Evolutionary conservation across 2,797 vertebrate species (phyloP), one percentile per base, ranked within the genome.

Genomic region (Hozukius guyotensis): DNA sequence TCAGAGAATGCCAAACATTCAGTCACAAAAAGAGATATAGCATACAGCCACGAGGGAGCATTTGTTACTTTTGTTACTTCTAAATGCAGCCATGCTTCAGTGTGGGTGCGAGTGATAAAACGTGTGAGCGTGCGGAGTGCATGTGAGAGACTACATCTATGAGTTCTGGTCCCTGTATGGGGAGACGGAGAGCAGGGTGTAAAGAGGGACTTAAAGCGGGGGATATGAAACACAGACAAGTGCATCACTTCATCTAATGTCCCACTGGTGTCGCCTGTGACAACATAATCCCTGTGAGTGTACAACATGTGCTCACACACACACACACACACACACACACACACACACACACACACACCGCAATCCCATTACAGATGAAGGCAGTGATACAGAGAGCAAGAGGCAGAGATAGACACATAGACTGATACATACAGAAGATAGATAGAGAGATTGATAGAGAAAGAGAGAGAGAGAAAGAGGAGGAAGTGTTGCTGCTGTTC

Each of bases 181-280:
- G 87, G 86, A 87, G 72, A 89, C 14, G 31, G 84, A 88, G 75
- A 72, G 71, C 71, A 32, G 63, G 34, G 80, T 71, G 84, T 84
- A 81, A 91, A 88, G 82, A 83, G 85, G 75, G 82, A 87, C 74
- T 89, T 88, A 86, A 82, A 87, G 79, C 25, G 31, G 63, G 65
- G 84, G 85, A 86, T 89, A 89, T 90, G 73, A 91, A 88, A 84
- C 75, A 88, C 82, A 89, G 86, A 90, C 88, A 89, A 91, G 88
- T 88, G 86, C 81, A 90, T 89, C 88, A 88, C 84, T 94, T 93
- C 87, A 92, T 92, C 89, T 89, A 88, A 82, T 55, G 73, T 92
- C 89, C 90, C 88, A 73, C 12, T 25, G 87, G 92, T 85, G 87
- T 87, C 53, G 79, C 83, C 76, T 88, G 82, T 84, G 88, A 94